phyloP scores from a whole-genome alignment of 2,888 invertebrate species.

The Orthosia incerta region DNA sequence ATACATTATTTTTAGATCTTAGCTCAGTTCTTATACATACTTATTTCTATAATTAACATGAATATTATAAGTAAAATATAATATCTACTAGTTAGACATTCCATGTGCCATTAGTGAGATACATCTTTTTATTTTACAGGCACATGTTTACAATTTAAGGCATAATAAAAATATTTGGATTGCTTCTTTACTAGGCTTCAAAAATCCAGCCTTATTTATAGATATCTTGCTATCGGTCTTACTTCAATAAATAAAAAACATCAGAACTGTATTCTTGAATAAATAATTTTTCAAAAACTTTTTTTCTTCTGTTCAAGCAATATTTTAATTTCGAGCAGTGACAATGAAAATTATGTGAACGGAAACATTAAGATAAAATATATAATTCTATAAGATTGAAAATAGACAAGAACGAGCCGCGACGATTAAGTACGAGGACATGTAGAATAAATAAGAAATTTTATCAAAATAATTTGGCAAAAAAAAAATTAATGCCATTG shows the following conservation, averaged over 20 bases:
- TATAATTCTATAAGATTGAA: not conserved
- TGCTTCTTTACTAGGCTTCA: constrained; percentile 6
- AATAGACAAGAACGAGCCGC: not conserved
- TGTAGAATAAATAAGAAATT: not conserved
- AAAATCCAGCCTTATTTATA: constrained; percentile 10
- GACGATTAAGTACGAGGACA: constrained; percentile 23
- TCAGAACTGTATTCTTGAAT: no score
- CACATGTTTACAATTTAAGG: constrained; percentile 32
- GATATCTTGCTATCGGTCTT: not conserved
- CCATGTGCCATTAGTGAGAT: not conserved
- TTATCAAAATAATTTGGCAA: no score
- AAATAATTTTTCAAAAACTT: not conserved
- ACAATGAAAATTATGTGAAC: not conserved
- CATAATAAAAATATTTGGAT: constrained; percentile 48
- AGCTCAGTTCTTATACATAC: not conserved
- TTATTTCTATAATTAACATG: not conserved
- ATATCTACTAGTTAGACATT: constrained; percentile 1
- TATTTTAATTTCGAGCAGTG: not conserved
- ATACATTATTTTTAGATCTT: not conserved
- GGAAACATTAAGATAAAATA: not conserved
- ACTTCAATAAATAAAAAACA: constrained; percentile 10
- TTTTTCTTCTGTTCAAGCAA: not conserved
- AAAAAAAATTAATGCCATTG: not conserved
- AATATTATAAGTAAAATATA: constrained; percentile 21
- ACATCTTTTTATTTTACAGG: constrained; percentile 11